These are phyloP conservation scores for Drosophila athabasca DNA, from an alignment of 1,140 invertebrate genomes.

Conservation along the genomic window DNA sequence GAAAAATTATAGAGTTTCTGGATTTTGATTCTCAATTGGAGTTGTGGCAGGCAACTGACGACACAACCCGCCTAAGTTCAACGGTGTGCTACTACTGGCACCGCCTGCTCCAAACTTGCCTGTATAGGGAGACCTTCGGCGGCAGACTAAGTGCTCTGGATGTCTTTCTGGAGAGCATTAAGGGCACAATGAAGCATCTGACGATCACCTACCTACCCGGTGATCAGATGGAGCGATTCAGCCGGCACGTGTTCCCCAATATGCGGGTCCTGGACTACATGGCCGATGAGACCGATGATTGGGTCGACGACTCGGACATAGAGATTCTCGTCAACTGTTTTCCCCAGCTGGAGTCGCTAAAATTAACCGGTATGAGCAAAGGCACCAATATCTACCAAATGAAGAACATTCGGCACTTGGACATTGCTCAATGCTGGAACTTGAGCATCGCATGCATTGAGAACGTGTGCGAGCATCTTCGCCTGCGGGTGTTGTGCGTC, in stretches of 20 bases:
- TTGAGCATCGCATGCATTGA: conserved; percentile 8
- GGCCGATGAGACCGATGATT: conserved; percentile 24
- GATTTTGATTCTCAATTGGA: conserved; percentile 31
- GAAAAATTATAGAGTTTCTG: conserved; percentile 40
- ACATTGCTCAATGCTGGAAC: conserved; percentile 40
- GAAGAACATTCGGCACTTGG: conserved; percentile 22
- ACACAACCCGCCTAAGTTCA: conserved; percentile 11
- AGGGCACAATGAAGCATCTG: conserved; percentile 6
- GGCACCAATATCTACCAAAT: conserved; percentile 25
- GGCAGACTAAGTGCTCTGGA: neutral
- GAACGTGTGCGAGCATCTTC: conserved; percentile 27
- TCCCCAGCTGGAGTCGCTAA: conserved; percentile 24
- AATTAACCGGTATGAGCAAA: conserved; percentile 24
- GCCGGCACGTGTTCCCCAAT: conserved; percentile 12
- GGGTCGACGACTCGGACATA: conserved; percentile 21
- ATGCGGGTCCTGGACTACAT: conserved; percentile 18
- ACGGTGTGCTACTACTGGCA: conserved; percentile 30
- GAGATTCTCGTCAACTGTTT: conserved; percentile 22
- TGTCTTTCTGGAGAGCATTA: conserved; percentile 22
- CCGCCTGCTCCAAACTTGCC: neutral
- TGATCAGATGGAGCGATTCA: conserved; percentile 19
- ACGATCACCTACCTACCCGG: conserved; percentile 16
- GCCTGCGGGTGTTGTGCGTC: conserved; percentile 14
- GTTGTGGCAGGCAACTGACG: conserved; percentile 33
- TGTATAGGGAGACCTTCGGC: conserved; percentile 11